These are phyloP conservation scores for Campopleginae sp. DNA, from an alignment of 2,888 invertebrate genomes.

Conservation along the genomic window DNA sequence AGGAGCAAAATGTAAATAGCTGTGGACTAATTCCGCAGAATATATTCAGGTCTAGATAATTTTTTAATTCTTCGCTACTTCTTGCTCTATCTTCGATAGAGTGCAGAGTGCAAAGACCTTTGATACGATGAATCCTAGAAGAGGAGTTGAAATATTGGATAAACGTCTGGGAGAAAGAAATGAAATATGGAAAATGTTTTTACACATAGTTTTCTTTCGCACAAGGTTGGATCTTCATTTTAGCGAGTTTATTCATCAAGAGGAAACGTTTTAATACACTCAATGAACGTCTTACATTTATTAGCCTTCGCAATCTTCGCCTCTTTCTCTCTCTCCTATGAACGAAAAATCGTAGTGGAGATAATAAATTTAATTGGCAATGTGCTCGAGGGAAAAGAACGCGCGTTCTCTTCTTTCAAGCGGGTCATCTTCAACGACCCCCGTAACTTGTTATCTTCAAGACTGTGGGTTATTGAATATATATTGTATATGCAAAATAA, in stretches of 20 bases:
- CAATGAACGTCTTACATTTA: constrained; percentile 48
- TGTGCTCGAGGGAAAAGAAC: constrained; percentile 38
- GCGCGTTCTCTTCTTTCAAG: constrained; percentile 55
- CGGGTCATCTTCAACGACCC: constrained; percentile 80
- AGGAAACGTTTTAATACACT: constrained; percentile 20
- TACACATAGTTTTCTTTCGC: neutral
- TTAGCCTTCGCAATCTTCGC: constrained; percentile 19
- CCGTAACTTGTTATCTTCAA: constrained; percentile 75
- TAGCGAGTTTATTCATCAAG: neutral
- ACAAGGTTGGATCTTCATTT: neutral
- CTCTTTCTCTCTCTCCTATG: constrained; percentile 36
- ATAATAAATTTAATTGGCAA: constrained; percentile 60
- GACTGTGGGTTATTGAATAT: constrained; percentile 79
- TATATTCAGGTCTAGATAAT: constrained; percentile 37
- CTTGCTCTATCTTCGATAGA: constrained; percentile 6
- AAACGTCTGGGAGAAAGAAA: neutral
- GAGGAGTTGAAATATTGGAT: neutral
- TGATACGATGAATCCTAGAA: constrained; percentile 26
- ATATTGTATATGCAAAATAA: constrained; percentile 61
- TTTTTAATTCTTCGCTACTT: neutral
- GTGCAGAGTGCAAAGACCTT: constrained; percentile 41
- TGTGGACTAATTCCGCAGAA: constrained; percentile 15
- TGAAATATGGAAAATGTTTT: neutral
- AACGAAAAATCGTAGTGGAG: constrained; percentile 53
- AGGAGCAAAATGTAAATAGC: constrained; percentile 11